phyloP scores from a whole-genome alignment of 1,140 invertebrate genomes.

The Drosophila orosa region DNA sequence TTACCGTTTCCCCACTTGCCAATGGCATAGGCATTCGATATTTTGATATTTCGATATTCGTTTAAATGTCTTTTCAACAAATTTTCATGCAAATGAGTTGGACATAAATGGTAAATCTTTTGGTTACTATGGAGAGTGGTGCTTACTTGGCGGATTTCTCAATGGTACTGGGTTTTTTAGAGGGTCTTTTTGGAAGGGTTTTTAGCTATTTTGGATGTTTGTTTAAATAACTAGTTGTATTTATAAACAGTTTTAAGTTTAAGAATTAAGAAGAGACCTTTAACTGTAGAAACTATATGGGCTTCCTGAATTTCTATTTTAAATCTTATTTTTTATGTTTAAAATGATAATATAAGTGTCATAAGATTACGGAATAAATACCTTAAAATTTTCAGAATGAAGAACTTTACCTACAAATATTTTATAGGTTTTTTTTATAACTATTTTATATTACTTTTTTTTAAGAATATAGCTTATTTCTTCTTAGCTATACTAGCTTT shows the following conservation, averaged over 20 bases:
- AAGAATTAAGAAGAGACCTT: neutral
- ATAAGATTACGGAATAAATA: neutral
- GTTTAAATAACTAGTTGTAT: neutral
- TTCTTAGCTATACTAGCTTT: accelerated
- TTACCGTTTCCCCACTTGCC: conserved; percentile 73
- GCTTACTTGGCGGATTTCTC: neutral
- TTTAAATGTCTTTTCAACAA: conserved; percentile 75
- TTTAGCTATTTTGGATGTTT: neutral
- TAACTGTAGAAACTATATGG: neutral
- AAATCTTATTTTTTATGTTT: neutral
- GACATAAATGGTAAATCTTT: conserved; percentile 26
- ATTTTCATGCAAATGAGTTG: conserved; percentile 76
- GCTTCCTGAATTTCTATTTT: neutral
- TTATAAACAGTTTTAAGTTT: neutral
- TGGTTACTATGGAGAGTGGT: neutral
- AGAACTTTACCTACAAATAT: neutral
- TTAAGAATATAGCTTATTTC: neutral
- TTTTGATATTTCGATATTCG: conserved; percentile 48
- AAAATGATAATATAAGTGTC: neutral
- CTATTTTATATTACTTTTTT: too few species aligned
- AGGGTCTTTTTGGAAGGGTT: neutral
- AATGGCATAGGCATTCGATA: conserved; percentile 49
- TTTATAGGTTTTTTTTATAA: neutral
- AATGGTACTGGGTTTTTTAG: neutral
- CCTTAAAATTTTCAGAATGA: neutral